phyloP scores from a whole-genome alignment of 1,140 invertebrate genomes.

The Himalopsyche phryganea region DNA sequence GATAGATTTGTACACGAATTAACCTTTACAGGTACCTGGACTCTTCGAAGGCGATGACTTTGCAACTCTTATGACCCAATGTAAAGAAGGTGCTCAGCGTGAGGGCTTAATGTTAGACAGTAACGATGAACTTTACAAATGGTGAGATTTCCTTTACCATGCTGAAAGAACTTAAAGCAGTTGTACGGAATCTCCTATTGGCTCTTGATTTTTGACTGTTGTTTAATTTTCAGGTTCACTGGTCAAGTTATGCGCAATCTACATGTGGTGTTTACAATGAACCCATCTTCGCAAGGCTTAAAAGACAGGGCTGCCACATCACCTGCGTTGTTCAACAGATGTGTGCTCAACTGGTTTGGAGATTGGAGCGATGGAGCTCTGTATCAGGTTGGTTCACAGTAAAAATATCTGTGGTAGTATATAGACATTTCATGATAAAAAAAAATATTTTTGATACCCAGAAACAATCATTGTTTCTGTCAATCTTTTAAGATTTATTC shows the following conservation, averaged over 20 bases:
- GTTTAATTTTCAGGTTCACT: constrained; percentile 76
- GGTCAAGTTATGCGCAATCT: constrained; percentile 98
- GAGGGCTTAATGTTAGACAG: constrained; percentile 98
- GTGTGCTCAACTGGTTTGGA: constrained; percentile 99
- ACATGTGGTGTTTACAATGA: constrained; percentile 99
- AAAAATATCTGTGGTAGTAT: too few species aligned
- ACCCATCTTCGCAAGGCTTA: constrained; percentile 95
- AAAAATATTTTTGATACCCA: too few species aligned
- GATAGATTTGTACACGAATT: too few species aligned
- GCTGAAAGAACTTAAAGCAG: neutral
- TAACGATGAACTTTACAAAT: constrained; percentile 97
- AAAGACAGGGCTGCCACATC: constrained; percentile 98
- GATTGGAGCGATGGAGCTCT: constrained; percentile 98
- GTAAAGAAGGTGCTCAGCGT: constrained; percentile 96
- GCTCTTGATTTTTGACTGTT: too few species aligned
- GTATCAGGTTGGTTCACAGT: constrained; percentile 79
- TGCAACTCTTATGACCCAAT: constrained; percentile 98
- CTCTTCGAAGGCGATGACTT: constrained; percentile 94
- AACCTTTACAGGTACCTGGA: constrained; percentile 77
- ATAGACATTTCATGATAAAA: too few species aligned
- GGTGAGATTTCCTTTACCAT: constrained; percentile 45
- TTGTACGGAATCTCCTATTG: too few species aligned
- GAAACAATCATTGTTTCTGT: too few species aligned
- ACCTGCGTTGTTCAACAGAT: constrained; percentile 98
- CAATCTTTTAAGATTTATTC: neutral